Base-by-base conservation (phyloP, 2,888 invertebrate genomes). In the Drosophila kanekoi region DNA sequence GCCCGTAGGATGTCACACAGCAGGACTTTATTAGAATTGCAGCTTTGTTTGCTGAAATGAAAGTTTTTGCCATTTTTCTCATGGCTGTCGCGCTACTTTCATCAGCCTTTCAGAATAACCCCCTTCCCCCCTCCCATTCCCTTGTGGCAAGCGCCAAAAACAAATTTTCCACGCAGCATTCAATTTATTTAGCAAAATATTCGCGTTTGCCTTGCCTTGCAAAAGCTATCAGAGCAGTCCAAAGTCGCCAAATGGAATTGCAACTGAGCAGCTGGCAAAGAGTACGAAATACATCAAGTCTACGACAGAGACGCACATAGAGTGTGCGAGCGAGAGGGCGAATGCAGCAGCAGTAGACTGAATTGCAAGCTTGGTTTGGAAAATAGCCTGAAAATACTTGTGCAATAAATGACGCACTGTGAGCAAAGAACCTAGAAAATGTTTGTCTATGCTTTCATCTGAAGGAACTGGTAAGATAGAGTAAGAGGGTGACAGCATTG, bases 111-210 rank as follows among this genome's bases (percentile, higher is more conserved):
- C 8, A 1, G 18, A 9, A 16, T 5, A 6, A 2, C 6, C n/a
- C 20, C 13, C 9, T 14, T 1, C 9, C n/a, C 14, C 8, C 8
- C 37, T 23, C 14, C 16, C 1, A 1, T 2, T 11, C 4, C 5
- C 10, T 1, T 47, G 38, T n/a, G 32, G 47, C 28, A 28, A 41
- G 38, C 45, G 18, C 28, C 41, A 20, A 23, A 5, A 13, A 33
- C 58, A 13, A n/a, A 37, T 54, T 41, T 47, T 28, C 41, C 48
- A 20, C 35, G 59, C 23, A 44, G 37, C 52, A 49, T 70, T 70
- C 67, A 63, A 79, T 72, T 70, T 72, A 76, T 68, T 73, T 60
- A 66, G 49, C 59, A 73, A 66, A 72, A 81, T 66, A 76, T 71
- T 71, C 68, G 33, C 48, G 35, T 43, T 37, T 6, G 14, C 28